A percentile compares a stretch with the other conserved stretches of the same genome.
Evolutionary conservation across 2,888 invertebrate genomes (phyloP).

Genomic region (Apodemia hepburni): DNA sequence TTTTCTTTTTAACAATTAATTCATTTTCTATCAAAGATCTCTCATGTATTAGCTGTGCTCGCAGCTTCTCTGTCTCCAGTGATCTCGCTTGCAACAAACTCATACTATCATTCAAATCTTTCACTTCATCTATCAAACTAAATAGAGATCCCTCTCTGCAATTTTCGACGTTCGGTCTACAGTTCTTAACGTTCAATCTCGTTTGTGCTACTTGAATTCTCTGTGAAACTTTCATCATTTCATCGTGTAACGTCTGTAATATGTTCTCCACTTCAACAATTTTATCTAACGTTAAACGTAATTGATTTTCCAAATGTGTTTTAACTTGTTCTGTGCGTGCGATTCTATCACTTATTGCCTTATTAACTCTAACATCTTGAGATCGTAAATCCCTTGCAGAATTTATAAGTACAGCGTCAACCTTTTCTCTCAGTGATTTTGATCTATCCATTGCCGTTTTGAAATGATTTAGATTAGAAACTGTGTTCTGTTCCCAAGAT

Average conservation of each 20-base stretch:
- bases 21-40: constrained; percentile 63
- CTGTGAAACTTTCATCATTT: constrained; percentile 63
- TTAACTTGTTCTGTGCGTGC: constrained; percentile 88
- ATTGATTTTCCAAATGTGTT: constrained; percentile 84
- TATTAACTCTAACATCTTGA: constrained; percentile 90
- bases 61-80: constrained; percentile 58
- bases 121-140: constrained; percentile 64
- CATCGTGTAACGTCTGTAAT: constrained; percentile 59
- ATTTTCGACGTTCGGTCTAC: constrained; percentile 65
- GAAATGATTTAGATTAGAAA: constrained; percentile 86
- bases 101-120: constrained; percentile 65
- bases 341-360: constrained; percentile 85
- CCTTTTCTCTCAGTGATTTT: constrained; percentile 83
- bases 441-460: constrained; percentile 88
- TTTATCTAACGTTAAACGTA: constrained; percentile 70
- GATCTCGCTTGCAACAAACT: constrained; percentile 58
- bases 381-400: constrained; percentile 89
- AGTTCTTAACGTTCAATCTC: constrained; percentile 61
- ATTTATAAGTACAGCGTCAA: constrained; percentile 87
- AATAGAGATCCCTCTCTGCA: constrained; percentile 67
- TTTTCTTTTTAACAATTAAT: constrained; percentile 67
- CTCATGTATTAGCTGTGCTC: constrained; percentile 64
- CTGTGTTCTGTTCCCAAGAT: constrained; percentile 90
- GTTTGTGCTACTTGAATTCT: constrained; percentile 69
- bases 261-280: constrained; percentile 69